These are phyloP conservation scores for Mormyrus lacerda DNA, from an alignment of 2,113 vertebrate species.

Conservation along the genomic window DNA sequence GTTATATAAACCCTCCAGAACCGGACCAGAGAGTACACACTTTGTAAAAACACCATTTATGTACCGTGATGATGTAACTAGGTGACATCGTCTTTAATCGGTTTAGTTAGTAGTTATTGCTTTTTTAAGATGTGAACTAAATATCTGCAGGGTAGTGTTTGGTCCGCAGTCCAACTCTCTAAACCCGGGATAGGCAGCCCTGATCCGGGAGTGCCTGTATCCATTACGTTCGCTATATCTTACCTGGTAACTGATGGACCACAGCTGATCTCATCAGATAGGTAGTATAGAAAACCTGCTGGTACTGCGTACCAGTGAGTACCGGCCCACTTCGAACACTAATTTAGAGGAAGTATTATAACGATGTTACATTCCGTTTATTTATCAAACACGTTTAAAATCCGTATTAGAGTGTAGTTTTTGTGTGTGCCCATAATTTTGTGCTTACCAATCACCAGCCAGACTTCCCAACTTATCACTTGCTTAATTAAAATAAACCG, in stretches of 20 bases:
- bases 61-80: neutral
- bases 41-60: neutral
- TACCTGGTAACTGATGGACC: too few relatives aligned
- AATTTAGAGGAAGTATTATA: neutral
- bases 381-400: neutral
- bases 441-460: neutral
- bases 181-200: too few relatives aligned
- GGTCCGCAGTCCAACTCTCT: neutral
- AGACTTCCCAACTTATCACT: neutral
- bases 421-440: neutral
- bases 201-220: too few relatives aligned
- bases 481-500: neutral
- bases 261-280: too few relatives aligned
- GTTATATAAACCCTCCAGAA: neutral
- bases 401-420: neutral
- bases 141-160: neutral
- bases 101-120: neutral
- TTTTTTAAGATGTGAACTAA: neutral
- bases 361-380: neutral
- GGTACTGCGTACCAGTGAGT: neutral
- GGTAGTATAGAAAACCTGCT: neutral
- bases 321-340: neutral
- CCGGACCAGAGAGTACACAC: neutral
- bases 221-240: too few relatives aligned
- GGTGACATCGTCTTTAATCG: neutral